A percentile compares a stretch with the other conserved stretches of the same genome.
phyloP scores from a whole-genome alignment of 2,797 vertebrate species.

The Cyclopterus lumpus region DNA sequence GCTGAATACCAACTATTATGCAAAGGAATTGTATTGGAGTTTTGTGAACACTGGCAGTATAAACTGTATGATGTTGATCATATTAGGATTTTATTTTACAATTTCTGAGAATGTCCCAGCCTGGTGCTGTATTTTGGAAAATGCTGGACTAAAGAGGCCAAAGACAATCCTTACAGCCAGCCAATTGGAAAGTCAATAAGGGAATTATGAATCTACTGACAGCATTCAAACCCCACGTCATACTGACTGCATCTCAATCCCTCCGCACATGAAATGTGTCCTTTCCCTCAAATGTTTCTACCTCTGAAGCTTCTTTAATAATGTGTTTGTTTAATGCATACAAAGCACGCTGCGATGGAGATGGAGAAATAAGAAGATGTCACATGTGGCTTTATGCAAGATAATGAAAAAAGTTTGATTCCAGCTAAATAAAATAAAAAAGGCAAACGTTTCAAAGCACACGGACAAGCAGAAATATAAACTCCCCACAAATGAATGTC shows the following conservation, averaged over 20 bases:
- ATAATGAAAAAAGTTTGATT: conserved; percentile 56
- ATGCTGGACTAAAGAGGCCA: conserved; percentile 44
- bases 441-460: background rate
- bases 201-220: conserved; percentile 57
- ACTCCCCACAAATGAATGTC: background rate
- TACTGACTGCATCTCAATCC: conserved; percentile 38
- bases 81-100: conserved; percentile 31
- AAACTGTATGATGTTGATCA: conserved; percentile 38
- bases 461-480: background rate
- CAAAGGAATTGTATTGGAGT: conserved; percentile 12
- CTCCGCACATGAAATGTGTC: conserved; percentile 31
- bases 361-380: conserved; percentile 8
- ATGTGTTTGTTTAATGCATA: conserved; percentile 8
- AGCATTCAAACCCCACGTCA: conserved; percentile 60
- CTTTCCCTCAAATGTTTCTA: conserved; percentile 16
- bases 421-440: background rate
- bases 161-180: conserved; percentile 53
- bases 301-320: conserved; percentile 3
- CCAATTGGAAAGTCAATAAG: conserved; percentile 61
- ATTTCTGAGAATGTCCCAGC: conserved; percentile 46
- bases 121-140: conserved; percentile 53
- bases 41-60: conserved; percentile 24
- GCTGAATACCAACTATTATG: conserved; percentile 9
- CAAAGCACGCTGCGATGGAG: conserved; percentile 4
- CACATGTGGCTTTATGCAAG: background rate